Conservation (phyloP, 92 coral and sea anemone genomes). For the Epizoanthus ramosus region DNA sequence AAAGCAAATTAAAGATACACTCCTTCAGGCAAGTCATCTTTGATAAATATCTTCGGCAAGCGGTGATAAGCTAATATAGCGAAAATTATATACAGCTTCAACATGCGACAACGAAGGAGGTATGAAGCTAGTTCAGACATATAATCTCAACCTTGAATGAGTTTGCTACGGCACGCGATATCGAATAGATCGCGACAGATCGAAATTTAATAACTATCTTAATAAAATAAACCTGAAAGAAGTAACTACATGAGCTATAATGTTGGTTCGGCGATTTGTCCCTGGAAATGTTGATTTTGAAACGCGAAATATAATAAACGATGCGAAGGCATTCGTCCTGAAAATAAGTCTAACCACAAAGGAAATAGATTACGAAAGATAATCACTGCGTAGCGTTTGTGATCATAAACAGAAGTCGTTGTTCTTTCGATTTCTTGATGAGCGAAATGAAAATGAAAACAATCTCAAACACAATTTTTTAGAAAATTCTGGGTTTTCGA, state of each 20-base stretch:
- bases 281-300: no score
- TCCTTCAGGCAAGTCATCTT: neutral
- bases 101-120: neutral
- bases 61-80: neutral
- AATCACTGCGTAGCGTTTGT: neutral
- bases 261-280: neutral
- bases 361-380: conserved; percentile 21
- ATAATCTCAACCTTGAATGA: neutral
- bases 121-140: neutral
- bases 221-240: neutral
- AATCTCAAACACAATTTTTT: neutral
- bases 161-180: conserved; percentile 29
- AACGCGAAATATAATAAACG: neutral
- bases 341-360: conserved; percentile 21
- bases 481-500: no score
- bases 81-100: neutral
- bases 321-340: neutral
- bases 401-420: conserved; percentile 14
- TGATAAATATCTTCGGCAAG: conserved; percentile 8
- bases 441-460: conserved; percentile 16
- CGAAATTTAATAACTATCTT: neutral
- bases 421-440: conserved; percentile 2
- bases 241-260: neutral
- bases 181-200: neutral
- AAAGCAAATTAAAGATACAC: neutral